Percentiles rank a stretch among this genome's conserved stretches.
These are phyloP conservation scores for Pseudomyrmex gracilis DNA, from an alignment of 1,140 invertebrate species.

Conservation along the genomic window DNA sequence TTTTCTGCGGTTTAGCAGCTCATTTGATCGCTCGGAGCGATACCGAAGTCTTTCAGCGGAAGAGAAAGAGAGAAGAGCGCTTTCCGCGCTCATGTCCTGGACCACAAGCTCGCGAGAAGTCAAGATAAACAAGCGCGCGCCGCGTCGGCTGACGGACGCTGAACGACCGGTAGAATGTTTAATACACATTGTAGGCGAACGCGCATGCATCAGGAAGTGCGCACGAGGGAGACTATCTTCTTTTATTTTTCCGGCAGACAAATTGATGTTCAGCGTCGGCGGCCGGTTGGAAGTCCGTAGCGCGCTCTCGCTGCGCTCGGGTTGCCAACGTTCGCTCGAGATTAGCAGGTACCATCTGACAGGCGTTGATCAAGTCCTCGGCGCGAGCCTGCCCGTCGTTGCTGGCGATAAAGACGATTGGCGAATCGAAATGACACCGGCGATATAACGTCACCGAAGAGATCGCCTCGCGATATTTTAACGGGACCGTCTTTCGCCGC, in stretches of 20 bases:
- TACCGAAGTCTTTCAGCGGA: constrained; percentile 2
- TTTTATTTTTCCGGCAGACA: constrained; percentile 48
- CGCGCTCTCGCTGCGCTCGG: constrained; percentile 20
- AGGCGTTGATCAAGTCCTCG: constrained; percentile 60
- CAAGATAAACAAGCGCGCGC: constrained; percentile 55
- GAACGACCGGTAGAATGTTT: constrained; percentile 58
- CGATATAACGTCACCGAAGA: constrained; percentile 6
- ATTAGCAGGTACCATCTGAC: constrained; percentile 57
- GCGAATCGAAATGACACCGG: constrained; percentile 24
- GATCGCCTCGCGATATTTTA: constrained; percentile 27
- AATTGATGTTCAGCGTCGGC: constrained; percentile 57
- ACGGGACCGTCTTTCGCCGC: constrained; percentile 28
- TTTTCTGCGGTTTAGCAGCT: constrained; percentile 32
- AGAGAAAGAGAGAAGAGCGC: not conserved
- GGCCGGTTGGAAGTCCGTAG: constrained; percentile 48
- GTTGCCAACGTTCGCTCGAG: constrained; percentile 23
- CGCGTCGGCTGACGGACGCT: constrained; percentile 39
- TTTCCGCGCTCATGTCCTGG: too few species aligned
- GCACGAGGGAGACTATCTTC: constrained; percentile 28
- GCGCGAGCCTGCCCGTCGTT: not conserved
- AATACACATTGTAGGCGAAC: constrained; percentile 56
- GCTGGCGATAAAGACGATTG: constrained; percentile 22
- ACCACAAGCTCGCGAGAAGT: constrained; percentile 17
- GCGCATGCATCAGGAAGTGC: constrained; percentile 48
- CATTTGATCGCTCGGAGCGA: constrained; percentile 33